Percentiles rank a stretch among this genome's conserved stretches.
Evolutionary conservation across 2,113 vertebrate species (phyloP).

Genomic region (Sarotherodon lohbergeri): DNA sequence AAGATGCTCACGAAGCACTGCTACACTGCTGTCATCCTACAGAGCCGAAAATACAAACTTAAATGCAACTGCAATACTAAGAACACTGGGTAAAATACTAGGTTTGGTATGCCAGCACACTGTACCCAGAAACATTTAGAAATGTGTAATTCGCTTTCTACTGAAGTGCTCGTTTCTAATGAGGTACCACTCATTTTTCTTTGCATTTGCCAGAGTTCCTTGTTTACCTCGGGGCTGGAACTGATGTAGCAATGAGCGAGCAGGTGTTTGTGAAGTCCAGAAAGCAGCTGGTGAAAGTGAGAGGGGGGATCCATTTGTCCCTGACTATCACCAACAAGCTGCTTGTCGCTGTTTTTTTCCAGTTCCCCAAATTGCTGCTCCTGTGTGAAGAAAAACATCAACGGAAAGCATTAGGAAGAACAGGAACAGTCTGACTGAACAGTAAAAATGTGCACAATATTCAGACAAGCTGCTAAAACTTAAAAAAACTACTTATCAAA

Average conservation of each 20-base stretch:
- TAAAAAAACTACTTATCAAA: neutral
- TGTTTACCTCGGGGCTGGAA: constrained; percentile 58
- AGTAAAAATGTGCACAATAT: neutral
- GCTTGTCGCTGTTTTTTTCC: constrained; percentile 82
- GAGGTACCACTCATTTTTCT: neutral
- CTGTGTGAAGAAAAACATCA: constrained; percentile 35
- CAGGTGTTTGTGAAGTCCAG: constrained; percentile 77
- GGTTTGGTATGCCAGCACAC: neutral
- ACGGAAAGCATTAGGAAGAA: neutral
- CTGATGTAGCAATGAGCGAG: constrained; percentile 76
- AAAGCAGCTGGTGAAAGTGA: constrained; percentile 78
- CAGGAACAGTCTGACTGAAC: neutral
- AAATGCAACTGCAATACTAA: neutral
- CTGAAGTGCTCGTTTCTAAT: neutral
- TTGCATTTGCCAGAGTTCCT: neutral
- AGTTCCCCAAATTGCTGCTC: constrained; percentile 78
- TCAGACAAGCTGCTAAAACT: neutral
- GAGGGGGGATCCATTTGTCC: constrained; percentile 72
- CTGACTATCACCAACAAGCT: constrained; percentile 54
- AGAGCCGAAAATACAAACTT: neutral
- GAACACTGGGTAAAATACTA: neutral
- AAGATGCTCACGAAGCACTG: constrained; percentile 74
- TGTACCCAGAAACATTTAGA: neutral
- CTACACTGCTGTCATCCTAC: constrained; percentile 72
- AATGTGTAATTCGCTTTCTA: neutral